Conservation (phyloP, 53 echinoderm and acorn worm genomes). For the Zoroaster sp. region DNA sequence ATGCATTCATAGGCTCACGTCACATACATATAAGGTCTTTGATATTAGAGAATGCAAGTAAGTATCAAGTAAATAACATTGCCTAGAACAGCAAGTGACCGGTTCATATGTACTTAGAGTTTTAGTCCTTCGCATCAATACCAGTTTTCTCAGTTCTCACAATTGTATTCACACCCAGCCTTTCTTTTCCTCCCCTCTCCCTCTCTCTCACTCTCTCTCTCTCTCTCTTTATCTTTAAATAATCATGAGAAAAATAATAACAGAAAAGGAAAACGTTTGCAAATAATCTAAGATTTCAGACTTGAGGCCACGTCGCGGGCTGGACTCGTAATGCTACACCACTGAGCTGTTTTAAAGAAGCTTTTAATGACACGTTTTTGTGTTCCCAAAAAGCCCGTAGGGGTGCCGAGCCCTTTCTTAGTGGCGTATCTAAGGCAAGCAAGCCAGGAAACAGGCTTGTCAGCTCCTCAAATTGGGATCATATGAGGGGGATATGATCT, state of each 20-base stretch:
- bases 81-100: no score
- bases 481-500: constrained; percentile 42
- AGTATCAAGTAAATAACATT: no score
- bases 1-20: no score
- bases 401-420: neutral
- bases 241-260: neutral
- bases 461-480: constrained; percentile 44
- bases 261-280: constrained; percentile 11
- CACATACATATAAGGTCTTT: no score
- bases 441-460: neutral
- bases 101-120: neutral
- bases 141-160: neutral
- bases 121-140: neutral
- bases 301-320: constrained; percentile 25
- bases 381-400: constrained; percentile 4
- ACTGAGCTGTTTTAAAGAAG: constrained; percentile 46
- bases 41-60: no score
- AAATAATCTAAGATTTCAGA: constrained; percentile 47
- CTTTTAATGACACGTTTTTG: constrained; percentile 52
- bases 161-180: neutral
- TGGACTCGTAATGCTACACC: constrained; percentile 38
- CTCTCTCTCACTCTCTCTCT: neutral
- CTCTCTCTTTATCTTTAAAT: neutral
- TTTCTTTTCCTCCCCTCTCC: neutral
- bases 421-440: constrained; percentile 10